Evolutionary conservation across 1,140 invertebrate genomes (phyloP), one percentile per base, ranked within the genome.

Genomic region (Nephotettix cincticeps): DNA sequence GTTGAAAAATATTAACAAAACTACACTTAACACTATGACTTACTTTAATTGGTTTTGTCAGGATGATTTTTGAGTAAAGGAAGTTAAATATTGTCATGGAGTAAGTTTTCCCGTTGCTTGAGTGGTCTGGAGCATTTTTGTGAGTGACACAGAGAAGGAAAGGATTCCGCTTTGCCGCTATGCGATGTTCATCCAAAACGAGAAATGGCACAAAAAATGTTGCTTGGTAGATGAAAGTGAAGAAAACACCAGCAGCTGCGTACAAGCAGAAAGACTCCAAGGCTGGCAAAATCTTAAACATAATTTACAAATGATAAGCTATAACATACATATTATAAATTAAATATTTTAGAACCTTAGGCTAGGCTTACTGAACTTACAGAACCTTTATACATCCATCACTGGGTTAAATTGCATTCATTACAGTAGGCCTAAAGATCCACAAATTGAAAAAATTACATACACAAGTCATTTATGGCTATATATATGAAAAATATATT

Each of bases 171-270:
- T 85, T 86, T 0, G 76, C 76, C 73, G 87, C 83, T 21, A 91
- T 83, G 77, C 91, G 84, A 78, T 78, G 82, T 56, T 90, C 82
- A 76, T 93, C 91, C 64, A 93, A 78, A 0, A 88, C 86, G 74
- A 93, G 88, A 68, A 89, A 86, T 0, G 90, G 91, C n/a, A 91
- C 85, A 80, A 92, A 93, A 80, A 93, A 90, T 6, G 91, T 93
- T 4, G 91, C 84, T 76, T 90, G 90, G 74, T 90, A 87, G 36
- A 92, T 79, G 80, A 90, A 93, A 11, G 91, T 91, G 70, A 90
- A 86, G 28, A 90, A 82, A 3, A 93, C 87, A 23, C 90, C 89
- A 0, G 87, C 79, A 4, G 90, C 89, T 14, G 90, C 90, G 76
- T 90, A 93, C 30, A 92, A 84, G 77, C 91, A 93, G 76, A 90